Evolutionary conservation across 2,797 vertebrate genomes (phyloP), one percentile per base, ranked within the genome.

Genomic region (Streptopelia turtur): DNA sequence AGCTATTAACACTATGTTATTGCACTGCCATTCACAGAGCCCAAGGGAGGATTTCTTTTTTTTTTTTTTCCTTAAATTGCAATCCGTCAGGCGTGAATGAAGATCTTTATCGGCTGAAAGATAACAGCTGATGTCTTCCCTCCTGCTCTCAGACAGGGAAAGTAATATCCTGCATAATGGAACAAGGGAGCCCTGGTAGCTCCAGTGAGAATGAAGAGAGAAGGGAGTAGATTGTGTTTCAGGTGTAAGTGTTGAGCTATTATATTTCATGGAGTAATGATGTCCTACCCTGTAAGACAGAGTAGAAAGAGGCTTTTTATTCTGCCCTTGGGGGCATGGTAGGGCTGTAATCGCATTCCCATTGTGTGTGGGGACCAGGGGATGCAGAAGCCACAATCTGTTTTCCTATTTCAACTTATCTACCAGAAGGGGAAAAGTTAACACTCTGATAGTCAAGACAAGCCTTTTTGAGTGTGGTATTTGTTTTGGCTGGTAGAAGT

Each of bases 61-160:
- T 55, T 6, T 55, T 87, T 71, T 71, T 31, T 9, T 35, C 21
- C 56, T 83, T 90, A 94, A 95, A 95, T 95, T 96, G 92, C 94
- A 91, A 72, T 84, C 91, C 60, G 1, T 95, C 92, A 95, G 91
- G 94, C 87, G 82, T 93, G 95, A 96, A 89, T 87, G 79, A 94
- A 95, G 96, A 96, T 97, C 90, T 91, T 92, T 97, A 95, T 95
- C 92, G 1, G 61, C 88, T 74, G 63, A 85, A 94, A 94, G 96
- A 96, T 96, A 96, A 95, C 95, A 96, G 94, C 86, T 97, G 93
- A 96, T 96, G 92, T 94, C 95, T 97, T 97, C 92, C 82, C 96
- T 95, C 74, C 85, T 85, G 83, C 71, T 96, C 52, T 79, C 95
- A 94, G 94, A 93, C 84, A 76, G 94, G 41, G 95, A 97, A 95